Evolutionary conservation across 2,888 invertebrate species (phyloP).

Genomic region (Tetranychus piercei): DNA sequence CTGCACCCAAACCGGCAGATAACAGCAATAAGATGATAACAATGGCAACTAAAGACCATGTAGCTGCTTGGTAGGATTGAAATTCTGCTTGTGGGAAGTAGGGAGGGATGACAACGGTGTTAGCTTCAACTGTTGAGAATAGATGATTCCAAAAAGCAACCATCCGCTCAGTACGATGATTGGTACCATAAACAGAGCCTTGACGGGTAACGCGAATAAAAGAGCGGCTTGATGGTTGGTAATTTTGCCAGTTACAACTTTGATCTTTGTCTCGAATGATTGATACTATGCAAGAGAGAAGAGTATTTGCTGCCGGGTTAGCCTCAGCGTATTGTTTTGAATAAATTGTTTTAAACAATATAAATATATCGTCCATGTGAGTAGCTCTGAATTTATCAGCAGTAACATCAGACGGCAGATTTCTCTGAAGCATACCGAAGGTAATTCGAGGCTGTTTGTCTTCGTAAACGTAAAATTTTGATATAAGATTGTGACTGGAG

Average conservation of each 20-base stretch:
- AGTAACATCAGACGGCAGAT: conserved; percentile 6
- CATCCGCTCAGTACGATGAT: background rate
- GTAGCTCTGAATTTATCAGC: conserved; percentile 20
- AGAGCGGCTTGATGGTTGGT: background rate
- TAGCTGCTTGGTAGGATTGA: conserved; percentile 16
- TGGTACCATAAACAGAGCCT: background rate
- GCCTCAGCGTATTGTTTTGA: background rate
- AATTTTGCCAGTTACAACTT: background rate
- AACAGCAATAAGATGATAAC: conserved; percentile 15
- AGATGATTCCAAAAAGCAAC: conserved; percentile 12
- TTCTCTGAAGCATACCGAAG: conserved; percentile 19
- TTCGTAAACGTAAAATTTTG: conserved; percentile 18
- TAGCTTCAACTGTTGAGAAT: background rate
- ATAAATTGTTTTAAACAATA: conserved; percentile 16
- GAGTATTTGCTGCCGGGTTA: background rate
- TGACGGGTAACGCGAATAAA: background rate
- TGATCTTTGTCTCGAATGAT: background rate
- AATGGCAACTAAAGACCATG: conserved; percentile 18
- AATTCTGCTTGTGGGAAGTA: conserved; percentile 17
- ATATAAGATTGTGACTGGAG: background rate
- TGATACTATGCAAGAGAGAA: background rate
- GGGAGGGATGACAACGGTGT: conserved; percentile 6
- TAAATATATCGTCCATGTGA: conserved; percentile 22
- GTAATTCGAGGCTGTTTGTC: conserved; percentile 11
- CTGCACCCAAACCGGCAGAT: background rate